phyloP scores from a whole-genome alignment of 2,888 invertebrate genomes.

The Ophonus ardosiacus region DNA sequence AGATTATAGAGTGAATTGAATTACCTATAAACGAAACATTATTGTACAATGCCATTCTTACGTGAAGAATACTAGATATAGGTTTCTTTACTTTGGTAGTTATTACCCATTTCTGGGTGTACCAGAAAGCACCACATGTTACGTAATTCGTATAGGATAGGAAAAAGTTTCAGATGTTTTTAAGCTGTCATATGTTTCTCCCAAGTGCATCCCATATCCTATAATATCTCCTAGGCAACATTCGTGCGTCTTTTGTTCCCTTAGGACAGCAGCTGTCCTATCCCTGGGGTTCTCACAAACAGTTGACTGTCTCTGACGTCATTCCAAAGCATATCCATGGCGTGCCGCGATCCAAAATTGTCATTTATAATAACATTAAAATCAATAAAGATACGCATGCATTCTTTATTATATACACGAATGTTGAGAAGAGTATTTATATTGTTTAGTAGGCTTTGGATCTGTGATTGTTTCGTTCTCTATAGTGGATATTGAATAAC shows the following conservation, averaged over 20 bases:
- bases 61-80: no score
- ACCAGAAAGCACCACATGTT: no score
- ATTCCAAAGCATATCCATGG: not conserved
- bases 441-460: not conserved
- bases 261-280: conserved; percentile 15
- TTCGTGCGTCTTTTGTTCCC: conserved; percentile 22
- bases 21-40: no score
- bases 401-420: not conserved
- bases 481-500: not conserved
- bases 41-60: no score
- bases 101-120: no score
- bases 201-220: not conserved
- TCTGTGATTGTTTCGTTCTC: not conserved
- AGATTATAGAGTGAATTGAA: no score
- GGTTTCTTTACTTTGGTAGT: no score
- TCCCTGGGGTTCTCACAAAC: conserved; percentile 22
- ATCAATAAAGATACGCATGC: not conserved
- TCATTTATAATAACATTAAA: not conserved
- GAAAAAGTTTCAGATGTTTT: not conserved
- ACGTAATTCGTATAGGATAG: not conserved
- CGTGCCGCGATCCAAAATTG: not conserved
- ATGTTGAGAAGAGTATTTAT: not conserved
- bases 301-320: conserved; percentile 15
- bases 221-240: not conserved
- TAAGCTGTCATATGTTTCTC: not conserved